Percentiles rank a stretch among this genome's conserved stretches.
phyloP scores from a whole-genome alignment of 2,888 invertebrate genomes.

The Priocnemis perturbator region DNA sequence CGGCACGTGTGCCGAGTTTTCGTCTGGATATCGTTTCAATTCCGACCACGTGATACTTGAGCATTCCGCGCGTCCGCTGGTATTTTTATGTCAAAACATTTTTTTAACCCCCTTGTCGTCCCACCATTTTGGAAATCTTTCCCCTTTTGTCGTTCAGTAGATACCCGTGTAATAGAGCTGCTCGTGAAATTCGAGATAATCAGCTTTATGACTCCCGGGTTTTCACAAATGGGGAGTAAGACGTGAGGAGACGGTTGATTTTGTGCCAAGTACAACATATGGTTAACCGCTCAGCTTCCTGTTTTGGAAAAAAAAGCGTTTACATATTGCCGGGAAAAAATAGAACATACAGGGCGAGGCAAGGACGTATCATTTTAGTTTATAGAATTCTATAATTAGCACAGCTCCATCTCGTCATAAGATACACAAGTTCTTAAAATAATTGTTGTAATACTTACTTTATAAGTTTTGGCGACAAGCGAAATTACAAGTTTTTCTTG shows the following conservation, averaged over 20 bases:
- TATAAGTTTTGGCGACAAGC: too few species aligned
- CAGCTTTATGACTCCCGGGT: too few species aligned
- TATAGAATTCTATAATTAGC: too few species aligned
- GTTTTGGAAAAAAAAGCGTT: too few species aligned
- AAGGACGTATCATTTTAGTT: too few species aligned
- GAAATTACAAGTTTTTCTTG: too few species aligned
- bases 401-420: too few species aligned
- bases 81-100: conserved; percentile 2
- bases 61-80: background rate
- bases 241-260: conserved; percentile 7
- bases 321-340: too few species aligned
- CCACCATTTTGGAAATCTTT: background rate
- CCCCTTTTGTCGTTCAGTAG: conserved; percentile 3
- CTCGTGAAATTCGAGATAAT: too few species aligned
- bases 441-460: too few species aligned
- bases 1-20: conserved; percentile 18
- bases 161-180: conserved; percentile 5
- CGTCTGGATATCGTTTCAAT: conserved; percentile 14
- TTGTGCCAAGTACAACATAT: conserved; percentile 32
- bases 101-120: background rate
- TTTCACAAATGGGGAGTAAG: conserved; percentile 4
- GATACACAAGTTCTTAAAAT: too few species aligned
- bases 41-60: background rate
- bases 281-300: conserved; percentile 29
- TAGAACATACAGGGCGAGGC: too few species aligned